phyloP scores from a whole-genome alignment of 2,113 vertebrate genomes.

The Hemiprocne comata region DNA sequence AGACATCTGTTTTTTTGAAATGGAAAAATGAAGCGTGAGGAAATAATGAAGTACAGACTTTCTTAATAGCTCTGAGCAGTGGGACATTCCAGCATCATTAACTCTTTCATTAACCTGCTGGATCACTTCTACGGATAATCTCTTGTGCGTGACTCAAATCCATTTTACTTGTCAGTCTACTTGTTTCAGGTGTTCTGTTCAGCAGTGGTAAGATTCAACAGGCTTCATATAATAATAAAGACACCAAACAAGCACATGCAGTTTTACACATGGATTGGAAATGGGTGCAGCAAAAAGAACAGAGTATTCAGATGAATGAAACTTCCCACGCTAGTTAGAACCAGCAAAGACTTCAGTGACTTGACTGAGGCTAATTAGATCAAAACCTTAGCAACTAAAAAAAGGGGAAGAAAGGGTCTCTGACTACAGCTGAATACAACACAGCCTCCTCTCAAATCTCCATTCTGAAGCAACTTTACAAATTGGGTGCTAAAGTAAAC shows the following conservation, averaged over 20 bases:
- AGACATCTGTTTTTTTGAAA: slow-evolving; percentile 76
- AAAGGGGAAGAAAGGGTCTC: background rate
- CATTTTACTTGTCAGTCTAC: background rate
- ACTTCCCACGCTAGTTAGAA: background rate
- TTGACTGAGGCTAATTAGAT: background rate
- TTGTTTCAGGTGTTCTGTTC: background rate
- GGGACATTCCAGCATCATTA: slow-evolving; percentile 11
- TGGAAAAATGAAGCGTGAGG: slow-evolving; percentile 61
- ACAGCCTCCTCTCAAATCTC: background rate
- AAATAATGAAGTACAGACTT: slow-evolving; percentile 63
- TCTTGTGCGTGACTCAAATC: background rate
- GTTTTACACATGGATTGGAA: background rate
- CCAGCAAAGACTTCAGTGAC: background rate
- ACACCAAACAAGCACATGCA: background rate
- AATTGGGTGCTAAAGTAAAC: slow-evolving; percentile 13
- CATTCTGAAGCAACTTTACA: background rate
- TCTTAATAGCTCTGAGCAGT: slow-evolving; percentile 50
- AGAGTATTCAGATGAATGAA: background rate
- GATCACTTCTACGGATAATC: background rate
- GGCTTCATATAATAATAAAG: background rate
- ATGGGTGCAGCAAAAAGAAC: background rate
- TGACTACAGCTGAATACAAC: background rate
- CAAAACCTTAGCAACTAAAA: background rate
- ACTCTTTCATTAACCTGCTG: slow-evolving; percentile 3
- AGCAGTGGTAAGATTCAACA: background rate